Percentiles rank a stretch among this genome's conserved stretches.
These are phyloP conservation scores for Aepyceros melampus DNA, from an alignment of 2,113 vertebrate species.

Conservation along the genomic window DNA sequence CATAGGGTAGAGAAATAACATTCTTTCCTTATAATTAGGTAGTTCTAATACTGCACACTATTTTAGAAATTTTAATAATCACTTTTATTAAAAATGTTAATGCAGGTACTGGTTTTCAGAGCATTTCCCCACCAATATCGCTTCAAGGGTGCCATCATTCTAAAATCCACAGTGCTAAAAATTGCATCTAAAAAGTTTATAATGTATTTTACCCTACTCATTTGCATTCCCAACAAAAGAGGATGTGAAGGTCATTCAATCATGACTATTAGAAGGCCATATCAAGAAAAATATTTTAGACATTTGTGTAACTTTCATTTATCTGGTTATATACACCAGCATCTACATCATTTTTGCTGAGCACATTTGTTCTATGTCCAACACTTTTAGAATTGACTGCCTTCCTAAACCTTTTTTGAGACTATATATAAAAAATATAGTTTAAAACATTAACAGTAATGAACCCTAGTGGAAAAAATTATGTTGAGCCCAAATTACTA, in stretches of 20 bases:
- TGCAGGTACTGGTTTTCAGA: background rate
- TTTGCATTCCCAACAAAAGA: background rate
- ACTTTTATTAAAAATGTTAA: conserved; percentile 39
- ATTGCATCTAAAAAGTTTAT: background rate
- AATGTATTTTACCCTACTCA: background rate
- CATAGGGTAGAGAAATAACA: background rate
- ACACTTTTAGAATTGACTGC: background rate
- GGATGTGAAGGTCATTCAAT: background rate
- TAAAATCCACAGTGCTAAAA: conserved; percentile 1
- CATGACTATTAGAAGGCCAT: background rate
- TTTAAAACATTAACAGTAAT: conserved; percentile 8
- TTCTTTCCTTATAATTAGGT: conserved; percentile 13
- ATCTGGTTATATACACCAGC: background rate
- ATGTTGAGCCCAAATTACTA: background rate
- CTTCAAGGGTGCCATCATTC: background rate
- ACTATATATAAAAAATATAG: background rate
- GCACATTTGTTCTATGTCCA: background rate
- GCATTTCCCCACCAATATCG: background rate
- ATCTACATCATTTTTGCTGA: background rate
- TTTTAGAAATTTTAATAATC: background rate
- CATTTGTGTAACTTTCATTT: background rate
- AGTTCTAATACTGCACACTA: background rate
- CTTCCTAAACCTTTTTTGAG: background rate
- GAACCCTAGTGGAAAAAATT: background rate
- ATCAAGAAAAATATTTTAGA: conserved; percentile 24